Evolutionary conservation across 2,888 invertebrate species (phyloP), one percentile per base, ranked within the genome.

Genomic region (Scaptomyza cyrtandrae): DNA sequence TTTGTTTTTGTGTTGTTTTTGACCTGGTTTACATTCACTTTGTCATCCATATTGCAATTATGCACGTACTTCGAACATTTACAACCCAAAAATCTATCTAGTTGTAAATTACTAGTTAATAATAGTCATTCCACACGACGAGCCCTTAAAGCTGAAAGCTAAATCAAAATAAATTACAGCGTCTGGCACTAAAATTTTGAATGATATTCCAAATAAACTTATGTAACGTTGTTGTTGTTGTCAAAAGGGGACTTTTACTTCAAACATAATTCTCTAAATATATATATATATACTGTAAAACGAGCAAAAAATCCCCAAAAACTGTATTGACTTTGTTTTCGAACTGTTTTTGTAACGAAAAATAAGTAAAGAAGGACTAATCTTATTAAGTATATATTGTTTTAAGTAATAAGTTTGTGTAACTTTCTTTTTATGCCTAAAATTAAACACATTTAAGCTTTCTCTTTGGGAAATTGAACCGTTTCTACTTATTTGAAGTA

Each of bases 11-110:
- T 24, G 3, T 24, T 24, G 3, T 5, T 57, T 55, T 39, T 75
- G 75, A 75, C 75, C 75, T 75, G 79, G 79, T 75, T 75, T 75
- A 75, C 68, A 78, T 75, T 78, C 50, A 61, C 39, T 44, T 54
- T 16, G 54, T 27, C 37, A 57, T 24, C 53, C 14, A n/a, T 46
- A 48, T 41, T 31, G 44, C 29, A 11, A 48, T 11, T 49, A 33
- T 6, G 19, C 45, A 57, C 68, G 62, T 77, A 66, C 59, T 19
- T 1, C 19, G 19, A 19, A 19, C 19, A 19, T 19, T 19, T 19
- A 19, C 19, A 19, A 19, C 19, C 19, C 19, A 2, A 19, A 55
- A 61, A 46, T 14, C 14, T 46, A 53, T 46, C 50, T 57, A 43
- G 37, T 41, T 41, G 2, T 10, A n/a, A n/a, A n/a, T n/a, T n/a